Evolutionary conservation across 2,113 vertebrate genomes (phyloP).

Genomic region (Toxotes jaculatrix): DNA sequence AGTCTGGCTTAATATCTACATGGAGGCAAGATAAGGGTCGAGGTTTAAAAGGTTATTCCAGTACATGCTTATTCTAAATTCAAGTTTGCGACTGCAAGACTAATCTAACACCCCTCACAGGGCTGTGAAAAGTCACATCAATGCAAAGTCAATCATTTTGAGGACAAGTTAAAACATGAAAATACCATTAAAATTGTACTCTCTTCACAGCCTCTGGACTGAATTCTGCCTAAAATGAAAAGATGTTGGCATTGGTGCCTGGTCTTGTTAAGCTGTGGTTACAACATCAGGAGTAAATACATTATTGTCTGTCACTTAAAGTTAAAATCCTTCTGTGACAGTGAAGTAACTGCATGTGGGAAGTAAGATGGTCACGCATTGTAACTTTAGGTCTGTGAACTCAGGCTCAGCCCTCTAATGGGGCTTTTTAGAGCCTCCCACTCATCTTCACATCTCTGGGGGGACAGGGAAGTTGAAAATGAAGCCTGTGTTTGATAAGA

Average conservation of each 20-base stretch:
- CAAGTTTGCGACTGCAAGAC: slow-evolving; percentile 2
- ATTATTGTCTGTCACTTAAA: slow-evolving; percentile 5
- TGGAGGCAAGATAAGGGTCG: not conserved
- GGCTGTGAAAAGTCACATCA: slow-evolving; percentile 39
- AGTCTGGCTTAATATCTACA: slow-evolving; percentile 1
- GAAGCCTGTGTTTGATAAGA: not conserved
- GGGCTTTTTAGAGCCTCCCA: not conserved
- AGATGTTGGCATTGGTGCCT: not conserved
- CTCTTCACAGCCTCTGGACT: not conserved
- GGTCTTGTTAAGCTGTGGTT: not conserved
- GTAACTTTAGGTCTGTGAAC: not conserved
- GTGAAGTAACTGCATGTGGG: not conserved
- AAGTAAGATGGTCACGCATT: slow-evolving; percentile 3
- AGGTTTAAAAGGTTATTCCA: slow-evolving; percentile 10
- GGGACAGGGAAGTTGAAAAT: not conserved
- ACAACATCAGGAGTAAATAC: slow-evolving; percentile 1
- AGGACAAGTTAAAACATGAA: slow-evolving; percentile 33
- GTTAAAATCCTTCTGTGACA: not conserved
- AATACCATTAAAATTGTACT: slow-evolving; percentile 19
- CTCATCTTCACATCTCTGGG: slow-evolving; percentile 2
- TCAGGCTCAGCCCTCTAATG: not conserved
- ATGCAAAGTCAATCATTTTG: slow-evolving; percentile 22
- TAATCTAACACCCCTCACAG: slow-evolving; percentile 32
- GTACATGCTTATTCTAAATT: not conserved
- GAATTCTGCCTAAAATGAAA: not conserved